phyloP scores from a whole-genome alignment of 2,113 vertebrate genomes.

The Paramormyrops kingsleyae region DNA sequence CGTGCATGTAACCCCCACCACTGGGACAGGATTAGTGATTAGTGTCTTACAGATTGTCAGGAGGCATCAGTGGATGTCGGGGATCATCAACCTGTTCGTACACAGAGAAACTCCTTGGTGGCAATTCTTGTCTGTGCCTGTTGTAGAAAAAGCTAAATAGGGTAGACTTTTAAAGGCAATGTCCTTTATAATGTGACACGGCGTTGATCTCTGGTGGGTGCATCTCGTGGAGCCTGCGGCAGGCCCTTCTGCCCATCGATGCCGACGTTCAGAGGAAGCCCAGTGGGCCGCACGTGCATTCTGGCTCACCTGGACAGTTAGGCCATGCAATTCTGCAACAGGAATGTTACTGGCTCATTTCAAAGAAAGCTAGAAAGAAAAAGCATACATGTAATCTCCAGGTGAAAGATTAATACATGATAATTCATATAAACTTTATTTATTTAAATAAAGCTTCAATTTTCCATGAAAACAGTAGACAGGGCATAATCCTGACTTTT shows the following conservation, averaged over 20 bases:
- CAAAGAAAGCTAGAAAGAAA: slow-evolving; percentile 9
- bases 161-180: too few species aligned
- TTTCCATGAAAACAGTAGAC: neutral
- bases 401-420: neutral
- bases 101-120: neutral
- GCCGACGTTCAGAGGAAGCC: neutral
- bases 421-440: neutral
- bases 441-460: neutral
- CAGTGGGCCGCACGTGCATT: neutral
- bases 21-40: slow-evolving; percentile 5
- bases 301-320: neutral
- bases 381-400: neutral
- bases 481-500: neutral
- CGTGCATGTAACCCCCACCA: neutral
- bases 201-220: too few species aligned
- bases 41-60: slow-evolving; percentile 1
- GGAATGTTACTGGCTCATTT: neutral
- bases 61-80: neutral
- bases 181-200: too few species aligned
- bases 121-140: too few species aligned
- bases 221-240: neutral
- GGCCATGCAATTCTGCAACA: neutral
- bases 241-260: neutral
- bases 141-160: too few species aligned
- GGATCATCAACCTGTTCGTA: neutral